Percentiles rank a stretch among this genome's conserved stretches.
phyloP scores from a whole-genome alignment of 1,140 invertebrate species.

The Atopsyche davidsoni region DNA sequence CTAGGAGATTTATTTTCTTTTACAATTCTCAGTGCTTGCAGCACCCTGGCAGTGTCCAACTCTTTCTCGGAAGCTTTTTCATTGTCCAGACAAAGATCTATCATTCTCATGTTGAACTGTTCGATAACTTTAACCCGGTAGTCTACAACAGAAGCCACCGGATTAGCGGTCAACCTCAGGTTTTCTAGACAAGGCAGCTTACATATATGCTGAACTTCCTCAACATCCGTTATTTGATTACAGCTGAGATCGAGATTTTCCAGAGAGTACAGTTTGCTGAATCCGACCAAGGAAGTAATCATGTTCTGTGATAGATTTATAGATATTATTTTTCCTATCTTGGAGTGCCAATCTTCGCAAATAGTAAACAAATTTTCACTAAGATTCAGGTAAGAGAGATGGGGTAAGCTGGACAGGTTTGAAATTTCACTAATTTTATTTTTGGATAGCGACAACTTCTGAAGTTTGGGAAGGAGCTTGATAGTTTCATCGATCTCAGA shows the following conservation, averaged over 20 bases:
- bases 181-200: conserved; percentile 80
- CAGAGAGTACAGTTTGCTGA: conserved; percentile 79
- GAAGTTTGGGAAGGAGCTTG: conserved; percentile 69
- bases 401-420: conserved; percentile 71
- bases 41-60: conserved; percentile 81
- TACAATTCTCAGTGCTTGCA: conserved; percentile 72
- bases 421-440: conserved; percentile 71
- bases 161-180: conserved; percentile 81
- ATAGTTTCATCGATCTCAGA: conserved; percentile 73
- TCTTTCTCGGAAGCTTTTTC: conserved; percentile 81
- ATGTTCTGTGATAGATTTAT: conserved; percentile 86
- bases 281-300: conserved; percentile 66
- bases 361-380: conserved; percentile 67
- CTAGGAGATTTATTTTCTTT: conserved; percentile 45
- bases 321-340: conserved; percentile 80
- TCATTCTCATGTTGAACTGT: conserved; percentile 69
- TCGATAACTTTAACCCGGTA: conserved; percentile 87
- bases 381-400: conserved; percentile 68
- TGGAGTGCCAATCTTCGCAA: conserved; percentile 73
- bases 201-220: conserved; percentile 74
- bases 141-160: conserved; percentile 77
- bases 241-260: conserved; percentile 80
- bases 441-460: conserved; percentile 65
- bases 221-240: conserved; percentile 74
- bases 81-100: conserved; percentile 78